Conservation (phyloP, 1,140 invertebrate species). For the Caenorhabditis elegans region DNA sequence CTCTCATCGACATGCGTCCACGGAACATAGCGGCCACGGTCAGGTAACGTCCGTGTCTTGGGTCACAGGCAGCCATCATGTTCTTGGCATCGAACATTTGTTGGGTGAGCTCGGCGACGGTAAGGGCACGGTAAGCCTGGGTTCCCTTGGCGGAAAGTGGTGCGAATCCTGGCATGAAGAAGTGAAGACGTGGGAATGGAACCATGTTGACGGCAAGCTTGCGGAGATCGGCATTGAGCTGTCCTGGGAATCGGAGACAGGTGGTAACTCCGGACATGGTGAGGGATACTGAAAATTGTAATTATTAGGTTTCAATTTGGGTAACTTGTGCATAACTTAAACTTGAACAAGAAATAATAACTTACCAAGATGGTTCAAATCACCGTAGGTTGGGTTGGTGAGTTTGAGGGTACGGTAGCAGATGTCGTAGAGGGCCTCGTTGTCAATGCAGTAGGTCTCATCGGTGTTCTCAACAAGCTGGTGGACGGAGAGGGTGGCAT, state of each 20-base stretch:
- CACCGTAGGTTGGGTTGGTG: conserved; percentile 78
- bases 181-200: conserved; percentile 88
- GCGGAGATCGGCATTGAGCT: conserved; percentile 80
- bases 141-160: conserved; percentile 79
- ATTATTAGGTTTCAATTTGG: neutral
- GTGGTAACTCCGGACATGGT: conserved; percentile 73
- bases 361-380: conserved; percentile 75
- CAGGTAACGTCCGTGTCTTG: conserved; percentile 83
- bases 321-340: neutral
- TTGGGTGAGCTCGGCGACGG: conserved; percentile 84
- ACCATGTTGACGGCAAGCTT: conserved; percentile 97
- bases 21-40: conserved; percentile 92
- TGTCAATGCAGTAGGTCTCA: conserved; percentile 81
- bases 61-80: conserved; percentile 92
- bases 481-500: conserved; percentile 76
- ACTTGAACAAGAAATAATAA: neutral
- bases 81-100: conserved; percentile 80
- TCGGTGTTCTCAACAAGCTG: conserved; percentile 78
- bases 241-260: conserved; percentile 71
- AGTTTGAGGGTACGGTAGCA: conserved; percentile 78
- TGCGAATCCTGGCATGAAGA: conserved; percentile 94
- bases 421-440: conserved; percentile 78
- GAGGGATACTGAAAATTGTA: conserved; percentile 70
- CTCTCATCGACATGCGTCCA: conserved; percentile 85
- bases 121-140: conserved; percentile 79